A percentile compares a stretch with the other conserved stretches of the same genome.
phyloP scores from a whole-genome alignment of 1,140 invertebrate genomes.

The Fopius arisanus region DNA sequence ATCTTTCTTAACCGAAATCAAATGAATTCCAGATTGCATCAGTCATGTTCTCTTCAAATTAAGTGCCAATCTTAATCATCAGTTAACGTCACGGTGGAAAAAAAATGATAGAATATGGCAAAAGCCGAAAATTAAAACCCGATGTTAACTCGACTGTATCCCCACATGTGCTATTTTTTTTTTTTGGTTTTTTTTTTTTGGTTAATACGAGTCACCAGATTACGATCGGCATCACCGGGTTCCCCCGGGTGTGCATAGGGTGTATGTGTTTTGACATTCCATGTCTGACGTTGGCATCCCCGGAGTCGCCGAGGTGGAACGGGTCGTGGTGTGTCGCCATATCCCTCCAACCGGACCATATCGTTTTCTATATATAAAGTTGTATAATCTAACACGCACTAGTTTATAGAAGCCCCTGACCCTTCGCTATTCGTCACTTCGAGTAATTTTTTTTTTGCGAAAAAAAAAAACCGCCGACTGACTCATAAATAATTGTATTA shows the following conservation, averaged over 20 bases:
- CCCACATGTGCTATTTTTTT: not conserved
- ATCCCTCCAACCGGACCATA: not conserved
- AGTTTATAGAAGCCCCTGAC: too few species aligned
- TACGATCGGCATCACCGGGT: not conserved
- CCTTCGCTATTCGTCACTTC: too few species aligned
- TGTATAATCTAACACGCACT: not conserved
- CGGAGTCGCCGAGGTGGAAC: not conserved
- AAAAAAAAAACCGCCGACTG: too few species aligned
- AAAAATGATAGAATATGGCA: not conserved
- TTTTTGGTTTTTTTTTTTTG: not conserved
- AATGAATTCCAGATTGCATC: too few species aligned
- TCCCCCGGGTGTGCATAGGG: not conserved
- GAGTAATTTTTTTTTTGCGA: too few species aligned
- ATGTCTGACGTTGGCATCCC: conserved; percentile 13
- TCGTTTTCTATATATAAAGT: not conserved
- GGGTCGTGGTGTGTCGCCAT: conserved; percentile 1
- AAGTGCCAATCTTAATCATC: conserved; percentile 11
- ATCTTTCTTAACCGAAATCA: too few species aligned
- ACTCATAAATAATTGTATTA: too few species aligned
- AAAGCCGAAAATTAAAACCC: not conserved
- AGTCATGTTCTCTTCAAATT: too few species aligned
- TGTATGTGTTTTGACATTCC: conserved; percentile 6
- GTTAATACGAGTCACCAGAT: conserved; percentile 10
- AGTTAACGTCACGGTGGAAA: too few species aligned
- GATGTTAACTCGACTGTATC: not conserved